Conservation (phyloP, 2,113 vertebrate species). For the Hepsetus odoe region DNA sequence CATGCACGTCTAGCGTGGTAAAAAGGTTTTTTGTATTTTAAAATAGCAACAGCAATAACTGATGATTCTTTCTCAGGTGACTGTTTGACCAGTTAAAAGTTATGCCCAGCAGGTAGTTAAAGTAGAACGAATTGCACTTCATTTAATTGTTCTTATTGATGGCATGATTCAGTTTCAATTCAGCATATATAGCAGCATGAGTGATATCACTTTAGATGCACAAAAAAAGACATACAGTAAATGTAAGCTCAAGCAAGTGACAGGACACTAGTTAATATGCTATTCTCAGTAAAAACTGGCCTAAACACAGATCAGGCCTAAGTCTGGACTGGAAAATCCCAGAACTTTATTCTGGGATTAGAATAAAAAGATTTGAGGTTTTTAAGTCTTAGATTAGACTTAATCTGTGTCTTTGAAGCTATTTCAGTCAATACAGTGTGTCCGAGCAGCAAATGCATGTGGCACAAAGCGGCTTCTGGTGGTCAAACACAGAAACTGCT, state of each 20-base stretch:
- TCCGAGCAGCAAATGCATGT: background rate
- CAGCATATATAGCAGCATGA: background rate
- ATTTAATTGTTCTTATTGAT: no score
- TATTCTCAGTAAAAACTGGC: background rate
- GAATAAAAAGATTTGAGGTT: background rate
- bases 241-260: no score
- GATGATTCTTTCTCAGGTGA: conserved; percentile 26
- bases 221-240: no score
- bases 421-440: background rate
- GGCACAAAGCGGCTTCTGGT: background rate
- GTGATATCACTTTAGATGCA: background rate
- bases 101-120: background rate
- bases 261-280: no score
- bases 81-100: background rate
- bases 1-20: background rate
- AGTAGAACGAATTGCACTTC: background rate
- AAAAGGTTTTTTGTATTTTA: background rate
- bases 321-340: background rate
- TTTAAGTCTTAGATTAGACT: background rate
- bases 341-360: background rate
- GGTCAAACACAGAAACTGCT: background rate
- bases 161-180: background rate
- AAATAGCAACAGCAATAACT: conserved; percentile 37
- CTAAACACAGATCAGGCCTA: background rate
- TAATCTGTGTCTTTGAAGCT: background rate